A percentile compares a stretch with the other conserved stretches of the same genome.
These are phyloP conservation scores for Lagocephalus sceleratus DNA, from an alignment of 2,797 vertebrate species.

Conservation along the genomic window DNA sequence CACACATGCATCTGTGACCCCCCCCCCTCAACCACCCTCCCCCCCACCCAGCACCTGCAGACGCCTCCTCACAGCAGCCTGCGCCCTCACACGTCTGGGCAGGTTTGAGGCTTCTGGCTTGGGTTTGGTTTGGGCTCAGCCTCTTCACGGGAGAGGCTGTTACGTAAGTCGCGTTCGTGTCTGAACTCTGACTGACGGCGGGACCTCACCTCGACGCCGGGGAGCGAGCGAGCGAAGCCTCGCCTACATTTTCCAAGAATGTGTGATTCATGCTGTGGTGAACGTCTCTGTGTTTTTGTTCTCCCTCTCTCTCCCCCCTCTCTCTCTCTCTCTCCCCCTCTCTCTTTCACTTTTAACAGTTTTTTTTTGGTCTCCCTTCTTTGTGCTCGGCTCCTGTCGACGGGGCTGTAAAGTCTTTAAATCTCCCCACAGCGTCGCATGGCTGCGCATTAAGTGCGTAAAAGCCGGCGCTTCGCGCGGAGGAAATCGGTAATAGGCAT, in stretches of 20 bases:
- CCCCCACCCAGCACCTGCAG: constrained; percentile 23
- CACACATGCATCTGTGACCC: constrained; percentile 20
- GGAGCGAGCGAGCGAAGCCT: constrained; percentile 38
- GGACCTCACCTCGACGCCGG: constrained; percentile 37
- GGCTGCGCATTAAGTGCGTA: no score
- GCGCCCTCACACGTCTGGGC: constrained; percentile 58
- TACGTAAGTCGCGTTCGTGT: constrained; percentile 63
- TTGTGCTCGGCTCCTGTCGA: background rate
- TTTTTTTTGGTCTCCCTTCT: constrained; percentile 4
- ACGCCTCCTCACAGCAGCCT: constrained; percentile 8
- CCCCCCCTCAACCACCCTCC: no score
- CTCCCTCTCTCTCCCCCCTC: constrained; percentile 26
- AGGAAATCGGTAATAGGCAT: no score
- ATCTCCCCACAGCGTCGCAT: no score
- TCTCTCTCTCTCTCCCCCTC: constrained; percentile 22
- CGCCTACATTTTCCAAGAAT: constrained; percentile 60
- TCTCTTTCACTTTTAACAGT: constrained; percentile 24
- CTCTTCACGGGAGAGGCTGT: constrained; percentile 42
- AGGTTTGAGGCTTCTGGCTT: constrained; percentile 43
- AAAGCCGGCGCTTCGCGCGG: no score
- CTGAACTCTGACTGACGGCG: constrained; percentile 55
- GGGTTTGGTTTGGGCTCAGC: no score
- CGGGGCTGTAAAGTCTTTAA: no score
- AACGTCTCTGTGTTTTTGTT: constrained; percentile 27
- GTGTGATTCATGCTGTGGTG: constrained; percentile 62